These are phyloP conservation scores for Stenotaenia linearis DNA, from an alignment of 2,888 invertebrate genomes.

Conservation along the genomic window DNA sequence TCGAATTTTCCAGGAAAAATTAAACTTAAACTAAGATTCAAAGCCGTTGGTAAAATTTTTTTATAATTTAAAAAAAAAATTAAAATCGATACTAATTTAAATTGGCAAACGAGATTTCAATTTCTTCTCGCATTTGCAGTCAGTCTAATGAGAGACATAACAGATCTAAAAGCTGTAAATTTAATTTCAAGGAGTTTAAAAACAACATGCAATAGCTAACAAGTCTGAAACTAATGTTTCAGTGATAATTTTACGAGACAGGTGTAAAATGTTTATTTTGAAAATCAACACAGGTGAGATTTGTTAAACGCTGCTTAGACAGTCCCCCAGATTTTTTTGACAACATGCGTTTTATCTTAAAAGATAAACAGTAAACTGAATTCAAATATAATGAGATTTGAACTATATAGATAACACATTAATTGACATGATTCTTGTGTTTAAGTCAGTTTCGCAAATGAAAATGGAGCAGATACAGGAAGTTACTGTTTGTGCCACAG, in stretches of 20 bases:
- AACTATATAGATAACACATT: background rate
- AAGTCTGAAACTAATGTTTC: background rate
- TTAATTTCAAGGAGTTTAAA: background rate
- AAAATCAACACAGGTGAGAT: constrained; percentile 16
- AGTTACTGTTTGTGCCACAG: background rate
- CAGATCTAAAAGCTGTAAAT: background rate
- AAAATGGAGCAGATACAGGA: background rate
- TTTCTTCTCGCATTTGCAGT: too few relatives aligned
- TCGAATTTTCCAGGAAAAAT: background rate
- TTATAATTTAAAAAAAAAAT: background rate
- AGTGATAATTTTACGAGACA: background rate
- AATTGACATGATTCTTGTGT: background rate
- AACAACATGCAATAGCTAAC: background rate
- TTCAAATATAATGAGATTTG: background rate
- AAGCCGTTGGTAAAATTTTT: too few relatives aligned
- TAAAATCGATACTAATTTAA: too few relatives aligned
- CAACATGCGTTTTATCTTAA: background rate
- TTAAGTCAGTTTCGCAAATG: background rate
- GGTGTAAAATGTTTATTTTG: constrained; percentile 1
- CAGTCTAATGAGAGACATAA: background rate
- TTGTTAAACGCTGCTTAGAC: background rate
- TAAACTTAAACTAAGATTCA: too few relatives aligned
- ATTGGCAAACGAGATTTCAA: too few relatives aligned
- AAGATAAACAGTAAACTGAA: background rate
- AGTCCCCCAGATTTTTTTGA: background rate